A percentile compares a stretch with the other conserved stretches of the same genome.
phyloP scores from a whole-genome alignment of 2,113 vertebrate genomes.

The Octodon degus region DNA sequence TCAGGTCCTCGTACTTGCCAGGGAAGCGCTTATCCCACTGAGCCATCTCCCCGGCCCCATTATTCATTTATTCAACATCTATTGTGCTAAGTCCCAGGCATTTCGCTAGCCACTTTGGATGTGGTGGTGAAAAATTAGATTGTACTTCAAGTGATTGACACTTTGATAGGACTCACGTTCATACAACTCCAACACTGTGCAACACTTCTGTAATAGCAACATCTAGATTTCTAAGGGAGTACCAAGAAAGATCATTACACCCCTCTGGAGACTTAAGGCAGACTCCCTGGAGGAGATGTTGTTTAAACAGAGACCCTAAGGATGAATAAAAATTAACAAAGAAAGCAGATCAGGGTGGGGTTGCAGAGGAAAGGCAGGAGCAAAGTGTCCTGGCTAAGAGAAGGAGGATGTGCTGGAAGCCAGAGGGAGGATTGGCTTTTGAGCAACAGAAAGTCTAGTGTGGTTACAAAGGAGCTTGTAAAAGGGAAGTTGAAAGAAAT shows the following conservation, averaged over 20 bases:
- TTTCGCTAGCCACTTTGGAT: not conserved
- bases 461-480: not conserved
- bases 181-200: not conserved
- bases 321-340: not conserved
- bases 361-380: not conserved
- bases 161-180: not conserved
- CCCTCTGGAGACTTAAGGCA: not conserved
- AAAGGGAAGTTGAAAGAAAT: not conserved
- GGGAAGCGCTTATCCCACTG: too few relatives aligned
- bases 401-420: not conserved
- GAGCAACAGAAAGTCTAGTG: accelerated
- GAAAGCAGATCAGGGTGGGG: not conserved
- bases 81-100: not conserved
- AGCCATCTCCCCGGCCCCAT: too few relatives aligned
- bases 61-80: not conserved
- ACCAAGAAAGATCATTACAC: not conserved
- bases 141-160: not conserved
- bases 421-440: not conserved
- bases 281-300: not conserved
- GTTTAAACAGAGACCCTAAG: not conserved
- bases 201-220: not conserved
- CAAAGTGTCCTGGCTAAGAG: not conserved
- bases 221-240: not conserved
- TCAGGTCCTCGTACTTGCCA: too few relatives aligned
- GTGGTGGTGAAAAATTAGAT: not conserved